Evolutionary conservation across 2,888 invertebrate species (phyloP), one percentile per base, ranked within the genome.

Genomic region (Lottia scabra): DNA sequence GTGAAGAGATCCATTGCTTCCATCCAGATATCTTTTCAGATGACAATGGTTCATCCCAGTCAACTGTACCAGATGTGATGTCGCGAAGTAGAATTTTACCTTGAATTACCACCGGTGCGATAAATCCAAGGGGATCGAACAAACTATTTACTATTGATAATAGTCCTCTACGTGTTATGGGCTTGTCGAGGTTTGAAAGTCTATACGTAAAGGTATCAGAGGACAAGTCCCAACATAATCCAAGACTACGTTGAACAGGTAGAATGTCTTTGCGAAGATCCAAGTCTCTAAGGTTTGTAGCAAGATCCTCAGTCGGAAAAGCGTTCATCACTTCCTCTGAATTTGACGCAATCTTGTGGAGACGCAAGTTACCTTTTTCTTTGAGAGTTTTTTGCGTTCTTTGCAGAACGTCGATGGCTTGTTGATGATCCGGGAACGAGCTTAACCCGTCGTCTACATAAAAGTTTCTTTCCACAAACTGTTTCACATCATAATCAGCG

Each of bases 331-430:
- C 70, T 46, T 63, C 65, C 19, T 38, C 45, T 48, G 65, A 66
- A 56, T 75, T 75, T 23, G 77, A 77, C 3, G 75, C 69, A 15
- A 75, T 68, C 38, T 77, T 77, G 45, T 77, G 77, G 16, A 75
- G 64, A 5, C 64, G n/a, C n/a, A n/a, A n/a, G n/a, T n/a, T n/a
- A n/a, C 74, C 72, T 38, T 38, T 46, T n/a, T 44, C 38, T 30
- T 27, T 23, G 23, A 72, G 68, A 27, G 56, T 48, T 56, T 38
- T 26, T 23, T 68, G 67, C 10, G 72, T 66, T 15, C 19, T 4
- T 68, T 48, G n/a, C 1, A 72, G 26, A 38, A 65, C 30, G 19
- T 69, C 63, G n/a, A n/a, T n/a, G n/a, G n/a, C 13, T 43, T 63
- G 63, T 44, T 69, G 46, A 16, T 56, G 19, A n/a, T 19, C 19